Conservation (phyloP, 2,888 invertebrate genomes). For the Coelinius sp. region DNA sequence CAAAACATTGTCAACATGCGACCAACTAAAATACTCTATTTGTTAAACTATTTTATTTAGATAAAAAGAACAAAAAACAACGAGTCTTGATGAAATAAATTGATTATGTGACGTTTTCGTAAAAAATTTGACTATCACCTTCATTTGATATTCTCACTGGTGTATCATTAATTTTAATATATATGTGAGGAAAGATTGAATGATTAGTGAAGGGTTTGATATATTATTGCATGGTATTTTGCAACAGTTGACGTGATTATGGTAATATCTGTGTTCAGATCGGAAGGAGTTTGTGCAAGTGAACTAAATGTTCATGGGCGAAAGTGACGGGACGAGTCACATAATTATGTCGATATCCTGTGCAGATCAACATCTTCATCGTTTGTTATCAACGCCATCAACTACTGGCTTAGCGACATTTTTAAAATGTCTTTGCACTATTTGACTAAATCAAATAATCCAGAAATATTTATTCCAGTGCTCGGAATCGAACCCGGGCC, state of each 20-base stretch:
- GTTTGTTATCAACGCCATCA: no score
- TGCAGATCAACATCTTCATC: no score
- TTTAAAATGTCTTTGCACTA: no score
- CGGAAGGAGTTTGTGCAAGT: neutral
- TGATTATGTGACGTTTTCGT: conserved; percentile 63
- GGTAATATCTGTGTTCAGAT: no score
- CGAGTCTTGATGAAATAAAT: conserved; percentile 57
- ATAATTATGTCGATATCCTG: neutral
- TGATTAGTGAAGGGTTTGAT: neutral
- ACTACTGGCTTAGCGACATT: no score
- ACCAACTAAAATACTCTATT: conserved; percentile 56
- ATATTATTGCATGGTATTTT: neutral
- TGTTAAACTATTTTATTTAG: conserved; percentile 50
- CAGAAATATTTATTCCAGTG: no score
- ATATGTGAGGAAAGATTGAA: neutral
- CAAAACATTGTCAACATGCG: conserved; percentile 42
- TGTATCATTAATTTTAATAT: neutral
- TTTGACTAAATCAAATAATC: no score
- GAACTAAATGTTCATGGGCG: neutral
- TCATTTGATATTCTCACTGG: neutral
- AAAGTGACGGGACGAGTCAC: conserved; percentile 16
- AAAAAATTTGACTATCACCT: neutral
- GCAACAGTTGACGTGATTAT: neutral
- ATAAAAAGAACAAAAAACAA: conserved; percentile 45
- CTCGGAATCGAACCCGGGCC: no score